phyloP scores from a whole-genome alignment of 2,797 vertebrate species.

The Rhinichthys osculus region DNA sequence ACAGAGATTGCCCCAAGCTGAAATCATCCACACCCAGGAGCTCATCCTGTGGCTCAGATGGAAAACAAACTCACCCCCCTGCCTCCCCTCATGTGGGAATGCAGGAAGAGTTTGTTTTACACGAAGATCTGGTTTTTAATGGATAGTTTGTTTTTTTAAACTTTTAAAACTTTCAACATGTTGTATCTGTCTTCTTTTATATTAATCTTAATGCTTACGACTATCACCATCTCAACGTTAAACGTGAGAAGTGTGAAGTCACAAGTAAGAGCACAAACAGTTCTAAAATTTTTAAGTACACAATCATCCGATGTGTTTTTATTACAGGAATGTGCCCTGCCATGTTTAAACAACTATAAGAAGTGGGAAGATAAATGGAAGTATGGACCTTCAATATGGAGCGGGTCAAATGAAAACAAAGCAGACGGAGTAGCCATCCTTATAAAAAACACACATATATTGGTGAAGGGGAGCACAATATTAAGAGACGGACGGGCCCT shows the following conservation, averaged over 20 bases:
- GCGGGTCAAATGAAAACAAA: no score
- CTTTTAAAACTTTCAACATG: neutral
- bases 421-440: no score
- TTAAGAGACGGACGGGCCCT: no score
- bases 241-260: constrained; percentile 22
- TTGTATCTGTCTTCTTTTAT: neutral
- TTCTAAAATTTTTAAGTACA: neutral
- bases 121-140: neutral
- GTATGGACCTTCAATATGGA: no score
- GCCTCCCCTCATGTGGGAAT: no score
- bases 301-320: neutral
- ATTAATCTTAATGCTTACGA: neutral
- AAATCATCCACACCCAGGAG: no score
- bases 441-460: no score
- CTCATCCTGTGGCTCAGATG: no score
- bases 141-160: neutral
- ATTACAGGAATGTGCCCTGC: constrained; percentile 12
- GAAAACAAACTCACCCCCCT: no score
- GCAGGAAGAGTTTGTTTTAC: neutral
- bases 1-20: no score
- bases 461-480: no score
- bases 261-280: neutral
- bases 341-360: neutral
- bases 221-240: neutral
- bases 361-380: no score